Percentiles rank a stretch among this genome's conserved stretches.
These are phyloP conservation scores for Falco columbarius DNA, from an alignment of 2,797 vertebrate genomes.

Conservation along the genomic window DNA sequence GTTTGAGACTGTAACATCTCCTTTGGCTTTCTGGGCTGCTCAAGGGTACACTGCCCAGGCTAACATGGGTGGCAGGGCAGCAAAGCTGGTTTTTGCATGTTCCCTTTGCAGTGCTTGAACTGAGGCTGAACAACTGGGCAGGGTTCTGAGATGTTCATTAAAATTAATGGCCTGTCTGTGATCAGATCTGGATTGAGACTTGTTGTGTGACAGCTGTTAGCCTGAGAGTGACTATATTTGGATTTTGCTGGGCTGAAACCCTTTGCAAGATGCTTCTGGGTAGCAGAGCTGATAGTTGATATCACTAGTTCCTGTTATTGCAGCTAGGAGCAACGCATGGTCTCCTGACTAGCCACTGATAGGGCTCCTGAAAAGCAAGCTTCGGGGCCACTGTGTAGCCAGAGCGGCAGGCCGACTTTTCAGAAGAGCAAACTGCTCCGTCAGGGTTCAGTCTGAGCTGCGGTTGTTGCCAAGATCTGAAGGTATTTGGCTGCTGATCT, in stretches of 20 bases:
- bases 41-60: background rate
- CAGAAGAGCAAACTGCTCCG: background rate
- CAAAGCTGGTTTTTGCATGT: background rate
- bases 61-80: fast-evolving
- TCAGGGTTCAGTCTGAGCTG: background rate
- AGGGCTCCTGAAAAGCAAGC: background rate
- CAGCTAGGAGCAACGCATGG: background rate
- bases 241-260: background rate
- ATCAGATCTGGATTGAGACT: background rate
- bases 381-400: fast-evolving
- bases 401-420: fast-evolving
- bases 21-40: background rate
- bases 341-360: background rate
- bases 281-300: background rate
- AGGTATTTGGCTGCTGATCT: background rate
- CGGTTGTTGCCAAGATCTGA: background rate
- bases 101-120: background rate
- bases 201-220: background rate
- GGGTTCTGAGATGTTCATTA: background rate
- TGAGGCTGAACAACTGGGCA: background rate
- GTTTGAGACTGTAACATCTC: background rate
- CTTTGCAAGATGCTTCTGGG: background rate
- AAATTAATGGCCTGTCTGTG: background rate
- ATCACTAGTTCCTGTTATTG: background rate
- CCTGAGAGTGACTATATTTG: background rate